phyloP scores from a whole-genome alignment of 2,113 vertebrate species.

The Tragulus kanchil region DNA sequence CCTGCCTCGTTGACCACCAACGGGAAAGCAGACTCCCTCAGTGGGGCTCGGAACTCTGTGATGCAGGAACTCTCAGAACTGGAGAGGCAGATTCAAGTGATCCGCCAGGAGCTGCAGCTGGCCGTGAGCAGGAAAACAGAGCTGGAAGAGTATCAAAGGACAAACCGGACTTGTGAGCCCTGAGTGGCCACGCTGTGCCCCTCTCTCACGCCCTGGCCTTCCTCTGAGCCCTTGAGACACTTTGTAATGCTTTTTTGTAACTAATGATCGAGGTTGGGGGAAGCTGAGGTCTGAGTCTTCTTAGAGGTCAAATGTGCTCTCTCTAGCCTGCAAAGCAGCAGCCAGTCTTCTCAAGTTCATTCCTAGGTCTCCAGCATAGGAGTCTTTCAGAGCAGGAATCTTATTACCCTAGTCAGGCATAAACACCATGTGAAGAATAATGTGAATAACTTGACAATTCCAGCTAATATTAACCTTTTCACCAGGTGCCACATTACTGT shows the following conservation, averaged over 20 bases:
- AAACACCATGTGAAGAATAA: conserved; percentile 60
- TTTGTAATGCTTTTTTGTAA: conserved; percentile 85
- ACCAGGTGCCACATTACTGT: conserved; percentile 73
- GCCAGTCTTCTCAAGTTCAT: conserved; percentile 40
- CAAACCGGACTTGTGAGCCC: conserved; percentile 89
- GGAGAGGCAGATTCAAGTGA: conserved; percentile 95
- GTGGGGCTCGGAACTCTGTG: conserved; percentile 88
- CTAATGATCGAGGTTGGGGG: conserved; percentile 69
- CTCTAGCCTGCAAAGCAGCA: conserved; percentile 53
- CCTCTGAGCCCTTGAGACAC: conserved; percentile 68
- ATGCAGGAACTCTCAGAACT: conserved; percentile 95
- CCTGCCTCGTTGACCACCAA: conserved; percentile 91
- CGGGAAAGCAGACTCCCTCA: conserved; percentile 93
- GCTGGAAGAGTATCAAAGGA: conserved; percentile 95
- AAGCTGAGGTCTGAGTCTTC: conserved; percentile 67
- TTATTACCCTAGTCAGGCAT: conserved; percentile 42
- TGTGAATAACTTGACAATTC: conserved; percentile 27
- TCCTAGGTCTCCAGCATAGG: conserved; percentile 74
- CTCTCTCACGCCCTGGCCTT: conserved; percentile 17
- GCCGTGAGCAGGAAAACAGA: conserved; percentile 96
- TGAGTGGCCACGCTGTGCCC: conserved; percentile 75
- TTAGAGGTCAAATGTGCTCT: conserved; percentile 4
- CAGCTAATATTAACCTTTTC: conserved; percentile 66
- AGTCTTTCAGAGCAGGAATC: conserved; percentile 70
- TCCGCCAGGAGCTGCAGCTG: conserved; percentile 96